These are phyloP conservation scores for Microcebus ravelobensis DNA, from an alignment of 2,113 vertebrate species.

Conservation along the genomic window DNA sequence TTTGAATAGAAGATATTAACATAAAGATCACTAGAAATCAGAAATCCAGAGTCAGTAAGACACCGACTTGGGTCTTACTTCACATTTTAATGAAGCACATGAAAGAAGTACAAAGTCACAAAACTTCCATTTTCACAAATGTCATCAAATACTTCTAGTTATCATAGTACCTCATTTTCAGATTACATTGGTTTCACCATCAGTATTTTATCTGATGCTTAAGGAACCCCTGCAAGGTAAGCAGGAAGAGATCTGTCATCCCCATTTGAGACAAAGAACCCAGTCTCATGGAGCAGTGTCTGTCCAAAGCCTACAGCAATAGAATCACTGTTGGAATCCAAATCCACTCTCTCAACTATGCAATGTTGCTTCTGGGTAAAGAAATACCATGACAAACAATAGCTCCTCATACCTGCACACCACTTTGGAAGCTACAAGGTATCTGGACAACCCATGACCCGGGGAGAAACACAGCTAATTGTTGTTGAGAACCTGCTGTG, in stretches of 20 bases:
- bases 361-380: not conserved
- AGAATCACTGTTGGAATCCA: not conserved
- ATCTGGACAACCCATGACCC: not conserved
- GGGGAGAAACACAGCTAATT: not conserved
- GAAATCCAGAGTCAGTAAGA: not conserved
- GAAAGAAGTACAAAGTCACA: not conserved
- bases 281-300: not conserved
- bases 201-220: not conserved
- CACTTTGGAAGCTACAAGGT: not conserved
- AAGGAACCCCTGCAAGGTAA: not conserved
- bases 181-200: not conserved
- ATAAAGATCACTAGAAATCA: constrained; percentile 9
- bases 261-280: not conserved
- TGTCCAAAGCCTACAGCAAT: not conserved
- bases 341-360: not conserved
- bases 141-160: not conserved
- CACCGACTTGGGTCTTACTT: not conserved
- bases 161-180: not conserved
- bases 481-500: not conserved
- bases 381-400: not conserved
- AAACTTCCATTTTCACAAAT: not conserved
- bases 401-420: not conserved
- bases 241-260: not conserved
- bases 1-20: not conserved
- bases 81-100: not conserved